Evolutionary conservation across 37 sponge, comb jelly and placozoan genomes (phyloP).

Genomic region (Halisarca cf. caerulea): DNA sequence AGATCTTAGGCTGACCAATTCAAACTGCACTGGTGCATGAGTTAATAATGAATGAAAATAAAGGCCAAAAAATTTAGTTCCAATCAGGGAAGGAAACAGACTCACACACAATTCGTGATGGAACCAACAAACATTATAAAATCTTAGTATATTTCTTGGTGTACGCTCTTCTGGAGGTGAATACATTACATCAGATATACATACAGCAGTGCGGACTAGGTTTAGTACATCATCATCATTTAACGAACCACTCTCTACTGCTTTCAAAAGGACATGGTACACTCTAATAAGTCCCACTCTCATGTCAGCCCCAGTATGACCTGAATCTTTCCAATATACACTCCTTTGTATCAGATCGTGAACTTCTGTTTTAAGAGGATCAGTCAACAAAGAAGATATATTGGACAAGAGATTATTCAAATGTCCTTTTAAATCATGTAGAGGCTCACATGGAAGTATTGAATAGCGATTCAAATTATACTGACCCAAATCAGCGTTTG

Average conservation of each 20-base stretch:
- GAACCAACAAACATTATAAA: constrained; percentile 32
- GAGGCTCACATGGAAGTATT: constrained; percentile 21
- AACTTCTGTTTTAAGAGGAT: background rate
- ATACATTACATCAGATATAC: constrained; percentile 22
- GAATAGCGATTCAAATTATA: constrained; percentile 15
- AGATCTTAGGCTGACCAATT: background rate
- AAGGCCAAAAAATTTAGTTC: background rate
- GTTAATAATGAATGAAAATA: constrained; percentile 30
- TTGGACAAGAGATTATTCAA: background rate
- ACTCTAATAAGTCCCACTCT: background rate
- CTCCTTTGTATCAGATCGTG: background rate
- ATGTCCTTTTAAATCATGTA: constrained; percentile 41
- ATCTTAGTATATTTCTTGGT: constrained; percentile 10
- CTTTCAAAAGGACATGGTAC: too few relatives aligned
- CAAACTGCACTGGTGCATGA: background rate
- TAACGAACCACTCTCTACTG: too few relatives aligned
- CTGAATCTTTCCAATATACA: background rate
- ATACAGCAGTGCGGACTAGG: background rate
- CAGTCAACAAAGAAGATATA: background rate
- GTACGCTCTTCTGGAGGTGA: background rate
- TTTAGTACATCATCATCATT: background rate
- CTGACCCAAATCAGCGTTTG: background rate
- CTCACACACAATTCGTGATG: background rate
- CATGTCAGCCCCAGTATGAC: background rate
- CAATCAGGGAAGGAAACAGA: background rate